Evolutionary conservation across 2,888 invertebrate species (phyloP).

Genomic region (Mythimna loreyi): DNA sequence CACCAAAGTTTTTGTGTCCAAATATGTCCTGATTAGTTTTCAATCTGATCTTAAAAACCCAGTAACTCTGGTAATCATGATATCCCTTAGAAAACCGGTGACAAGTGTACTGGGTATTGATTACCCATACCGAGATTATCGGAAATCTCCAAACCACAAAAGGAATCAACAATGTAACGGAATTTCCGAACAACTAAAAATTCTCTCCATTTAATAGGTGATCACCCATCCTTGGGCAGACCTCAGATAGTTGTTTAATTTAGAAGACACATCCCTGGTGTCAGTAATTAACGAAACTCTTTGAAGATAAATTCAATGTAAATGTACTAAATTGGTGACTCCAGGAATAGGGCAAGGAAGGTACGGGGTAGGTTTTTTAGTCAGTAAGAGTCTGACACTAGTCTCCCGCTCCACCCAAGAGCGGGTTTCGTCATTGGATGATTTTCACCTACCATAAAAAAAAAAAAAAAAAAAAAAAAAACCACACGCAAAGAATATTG

Average conservation of each 20-base stretch:
- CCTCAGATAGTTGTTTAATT: not conserved
- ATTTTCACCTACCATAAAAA: no score
- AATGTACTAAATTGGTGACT: not conserved
- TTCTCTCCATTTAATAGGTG: not conserved
- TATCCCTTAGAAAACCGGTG: not conserved
- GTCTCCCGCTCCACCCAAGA: no score
- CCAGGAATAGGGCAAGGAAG: no score
- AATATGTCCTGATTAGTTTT: not conserved
- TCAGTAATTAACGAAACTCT: not conserved
- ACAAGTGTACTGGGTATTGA: not conserved
- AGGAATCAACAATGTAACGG: not conserved
- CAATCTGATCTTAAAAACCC: not conserved
- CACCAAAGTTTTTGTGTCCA: no score
- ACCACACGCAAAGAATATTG: no score
- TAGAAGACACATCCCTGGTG: not conserved
- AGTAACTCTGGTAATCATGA: not conserved
- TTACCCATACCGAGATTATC: not conserved
- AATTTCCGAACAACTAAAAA: not conserved
- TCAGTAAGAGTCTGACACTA: no score
- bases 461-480: no score
- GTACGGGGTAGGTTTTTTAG: no score
- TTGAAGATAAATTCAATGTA: not conserved
- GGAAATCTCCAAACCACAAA: not conserved
- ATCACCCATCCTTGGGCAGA: not conserved
- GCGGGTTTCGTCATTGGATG: no score